Evolutionary conservation across 35 echinoderm and acorn worm genomes (phyloP), one percentile per base, ranked within the genome.

Genomic region (Chiridota heheva): DNA sequence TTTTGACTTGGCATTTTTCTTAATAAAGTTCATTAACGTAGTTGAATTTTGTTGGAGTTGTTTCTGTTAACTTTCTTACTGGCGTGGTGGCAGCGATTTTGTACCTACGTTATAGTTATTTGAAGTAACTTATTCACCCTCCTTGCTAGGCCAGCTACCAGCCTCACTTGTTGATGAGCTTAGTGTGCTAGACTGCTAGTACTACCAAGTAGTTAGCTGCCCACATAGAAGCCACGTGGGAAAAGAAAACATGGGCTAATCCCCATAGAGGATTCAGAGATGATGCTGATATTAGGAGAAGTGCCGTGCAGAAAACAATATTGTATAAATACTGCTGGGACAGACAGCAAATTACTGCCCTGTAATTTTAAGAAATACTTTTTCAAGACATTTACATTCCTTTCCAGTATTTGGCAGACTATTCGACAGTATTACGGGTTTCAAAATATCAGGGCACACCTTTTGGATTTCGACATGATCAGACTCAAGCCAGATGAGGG

Each of bases 211-310:
- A n/a, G n/a, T n/a, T n/a, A n/a, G n/a, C n/a, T n/a, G n/a, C n/a
- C n/a, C 86, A 80, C 43, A 47, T 91, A 6, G 53, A 63, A 1
- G 72, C 84, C 7, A 59, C 15, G 61, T 91, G 89, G 89, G 38
- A 22, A 37, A 91, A 81, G 56, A 81, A 86, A 59, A 33, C 63
- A 18, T 78, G 70, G 49, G 7, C 89, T 5, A 31, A 39, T 51
- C 88, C 70, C 15, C 58, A 60, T 13, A 86, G 81, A 20, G 51
- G 69, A 0, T 76, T 90, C 60, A 56, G 13, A 0, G 79, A 86
- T 65, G 81, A 91, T 62, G n/a, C 18, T 22, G 58, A 29, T 12
- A 44, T 27, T 13, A 20, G 80, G 8, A 40, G 60, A 17, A 90
- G 69, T 16, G 88, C 81, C 51, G 22, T 46, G 5, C 72, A 86